These are phyloP conservation scores for Smutsia temminckii DNA, from an alignment of 2,797 vertebrate species.

Conservation along the genomic window DNA sequence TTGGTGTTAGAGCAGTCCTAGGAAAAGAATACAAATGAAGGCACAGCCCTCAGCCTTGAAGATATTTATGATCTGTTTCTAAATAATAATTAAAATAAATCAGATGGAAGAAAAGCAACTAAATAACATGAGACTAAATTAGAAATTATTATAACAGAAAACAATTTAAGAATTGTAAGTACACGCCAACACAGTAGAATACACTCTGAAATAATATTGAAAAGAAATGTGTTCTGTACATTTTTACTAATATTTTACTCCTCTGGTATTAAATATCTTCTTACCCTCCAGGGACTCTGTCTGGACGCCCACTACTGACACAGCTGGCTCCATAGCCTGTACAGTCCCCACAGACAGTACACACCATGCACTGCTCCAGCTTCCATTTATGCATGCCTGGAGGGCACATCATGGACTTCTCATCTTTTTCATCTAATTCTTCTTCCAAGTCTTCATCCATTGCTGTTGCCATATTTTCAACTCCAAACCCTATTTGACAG, in stretches of 20 bases:
- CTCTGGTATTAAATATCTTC: conserved; percentile 3
- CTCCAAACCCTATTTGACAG: conserved; percentile 90
- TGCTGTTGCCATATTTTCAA: conserved; percentile 99
- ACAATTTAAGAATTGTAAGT: background rate
- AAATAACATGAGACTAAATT: conserved; percentile 7
- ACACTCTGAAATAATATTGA: background rate
- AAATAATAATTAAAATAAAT: conserved; percentile 49
- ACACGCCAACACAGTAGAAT: background rate
- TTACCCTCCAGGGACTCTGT: conserved; percentile 98
- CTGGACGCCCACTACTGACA: conserved; percentile 97
- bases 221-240: background rate
- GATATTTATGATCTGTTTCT: background rate
- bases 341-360: conserved; percentile 98
- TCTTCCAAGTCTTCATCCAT: conserved; percentile 99
- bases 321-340: conserved; percentile 98
- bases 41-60: background rate
- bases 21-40: conserved; percentile 18
- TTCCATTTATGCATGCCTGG: conserved; percentile 99
- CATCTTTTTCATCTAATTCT: conserved; percentile 98
- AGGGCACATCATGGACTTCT: conserved; percentile 99
- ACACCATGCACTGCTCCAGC: conserved; percentile 99
- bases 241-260: background rate
- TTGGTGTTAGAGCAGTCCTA: conserved; percentile 3
- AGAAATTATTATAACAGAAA: conserved; percentile 12
- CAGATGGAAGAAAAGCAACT: conserved; percentile 13